Base-by-base conservation (phyloP, 1,140 invertebrate genomes). In the Frieseomelitta varia region DNA sequence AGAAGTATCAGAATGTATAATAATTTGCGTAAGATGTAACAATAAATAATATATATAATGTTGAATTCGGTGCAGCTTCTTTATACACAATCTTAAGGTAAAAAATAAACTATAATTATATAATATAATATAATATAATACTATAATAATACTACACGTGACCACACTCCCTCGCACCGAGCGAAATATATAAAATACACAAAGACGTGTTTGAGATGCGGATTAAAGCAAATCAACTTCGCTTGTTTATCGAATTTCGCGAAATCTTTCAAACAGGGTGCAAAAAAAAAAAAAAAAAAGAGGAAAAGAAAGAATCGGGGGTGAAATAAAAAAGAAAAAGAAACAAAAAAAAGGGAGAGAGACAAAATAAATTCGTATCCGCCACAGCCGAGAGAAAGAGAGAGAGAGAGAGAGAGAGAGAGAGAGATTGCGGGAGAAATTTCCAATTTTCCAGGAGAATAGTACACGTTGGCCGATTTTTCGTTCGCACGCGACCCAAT, bases 391-490 rank as follows among this genome's bases (percentile, higher is more conserved):
- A 47, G 19, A n/a, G 11, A 39, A 24, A 19, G 11, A n/a, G 27
- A 72, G 21, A 21, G 14, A 21, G 21, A 47, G 55, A 12, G 1
- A 34, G 8, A 51, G 39, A 34, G 27, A 58, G 6, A 27, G 12
- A 30, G 78, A 39, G 68, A 51, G 79, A 72, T 80, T 72, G 79
- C n/a, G 68, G 53, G 19, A 14, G 63, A 73, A 73, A 47, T 73
- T 73, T 73, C 34, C 72, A 81, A 76, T 76, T 82, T 76, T 47
- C 61, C 24, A 15, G 58, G 11, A 14, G n/a, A 82, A 56, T 30
- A 56, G 51, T 56, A 51, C 58, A 24, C 0, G 27, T 3, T 82
- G 80, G 39, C 73, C 71, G 81, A 88, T 80, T 79, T 88, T 88
- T 47, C 53, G 61, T 80, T 84, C 72, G 58, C 56, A 27, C 17